Base-by-base conservation (phyloP, 2,888 invertebrate species). In the Pardosa pseudoannulata region DNA sequence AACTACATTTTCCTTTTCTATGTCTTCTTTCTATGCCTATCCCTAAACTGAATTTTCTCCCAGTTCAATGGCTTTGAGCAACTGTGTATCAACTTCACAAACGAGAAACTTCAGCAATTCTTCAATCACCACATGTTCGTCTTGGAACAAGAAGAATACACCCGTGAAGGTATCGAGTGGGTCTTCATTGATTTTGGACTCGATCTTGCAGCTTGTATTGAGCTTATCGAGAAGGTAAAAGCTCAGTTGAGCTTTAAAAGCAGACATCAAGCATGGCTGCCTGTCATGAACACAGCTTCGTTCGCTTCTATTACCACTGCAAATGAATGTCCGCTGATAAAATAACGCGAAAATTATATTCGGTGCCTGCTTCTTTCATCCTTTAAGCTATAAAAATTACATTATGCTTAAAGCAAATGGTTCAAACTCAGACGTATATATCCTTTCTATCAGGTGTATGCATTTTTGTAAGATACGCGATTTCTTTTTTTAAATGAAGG, bases 111-210 rank as follows among this genome's bases (percentile, higher is more conserved):
- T 90, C 98, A 99, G 94, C 98, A 99, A 94, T 99, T 98, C 94
- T 99, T 99, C 95, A 98, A 99, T 94, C 98, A 99, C 93, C 96
- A 98, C 95, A 99, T 99, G 98, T 99, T 99, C 93, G 98, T 99
- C 90, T 94, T 98, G 93, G 98, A 99, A 93, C 98, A 99, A 95
- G 98, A 99, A 93, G 98, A 98, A 92, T 99, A 99, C 94, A 97
- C 96, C 92, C 95, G 94, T 92, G 98, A 99, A 93, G 98, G 98
- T 91, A 98, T 99, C 93, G 94, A 96, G 91, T 99, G 98, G 98
- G 95, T 95, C 92, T 99, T 98, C 94, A 98, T 99, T 94, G 98
- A 99, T 94, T 99, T 99, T 93, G 98, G 98, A 93, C 97, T 99
- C 96, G 98, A 99, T 93, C 94, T 99, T 93, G 94, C 97, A 92